Evolutionary conservation across 2,113 vertebrate genomes (phyloP).

Genomic region (Hippopotamus amphibius): DNA sequence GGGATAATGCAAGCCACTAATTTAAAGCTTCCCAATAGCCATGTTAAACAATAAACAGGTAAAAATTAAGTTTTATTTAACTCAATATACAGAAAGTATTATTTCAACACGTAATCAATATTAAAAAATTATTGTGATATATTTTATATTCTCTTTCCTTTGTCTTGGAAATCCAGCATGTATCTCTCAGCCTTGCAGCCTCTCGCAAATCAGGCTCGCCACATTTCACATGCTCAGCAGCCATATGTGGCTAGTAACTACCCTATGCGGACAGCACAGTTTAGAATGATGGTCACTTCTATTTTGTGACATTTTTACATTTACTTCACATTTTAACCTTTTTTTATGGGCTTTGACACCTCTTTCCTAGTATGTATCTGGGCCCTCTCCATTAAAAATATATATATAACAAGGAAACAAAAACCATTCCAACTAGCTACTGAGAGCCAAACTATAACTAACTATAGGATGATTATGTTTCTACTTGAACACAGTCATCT

Average conservation of each 20-base stretch:
- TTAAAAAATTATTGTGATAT: neutral
- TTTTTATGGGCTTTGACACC: neutral
- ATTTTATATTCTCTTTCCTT: neutral
- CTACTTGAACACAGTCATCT: neutral
- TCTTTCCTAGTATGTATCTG: neutral
- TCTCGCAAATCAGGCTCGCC: neutral
- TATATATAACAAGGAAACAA: constrained; percentile 6
- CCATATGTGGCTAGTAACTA: neutral
- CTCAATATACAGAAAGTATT: neutral
- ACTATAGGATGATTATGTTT: neutral
- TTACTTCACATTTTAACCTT: neutral
- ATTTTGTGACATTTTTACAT: neutral
- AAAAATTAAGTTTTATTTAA: neutral
- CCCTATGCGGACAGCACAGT: too few species aligned
- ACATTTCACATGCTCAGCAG: neutral
- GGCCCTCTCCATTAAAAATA: neutral
- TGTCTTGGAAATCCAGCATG: neutral
- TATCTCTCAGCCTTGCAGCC: neutral
- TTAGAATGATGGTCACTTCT: neutral
- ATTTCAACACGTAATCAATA: neutral
- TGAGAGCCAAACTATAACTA: neutral
- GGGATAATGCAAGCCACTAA: neutral
- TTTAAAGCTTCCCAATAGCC: neutral
- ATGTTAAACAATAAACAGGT: neutral
- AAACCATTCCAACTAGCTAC: neutral